Base-by-base conservation (phyloP, 2,113 vertebrate species). In the Pollimyrus isidori region DNA sequence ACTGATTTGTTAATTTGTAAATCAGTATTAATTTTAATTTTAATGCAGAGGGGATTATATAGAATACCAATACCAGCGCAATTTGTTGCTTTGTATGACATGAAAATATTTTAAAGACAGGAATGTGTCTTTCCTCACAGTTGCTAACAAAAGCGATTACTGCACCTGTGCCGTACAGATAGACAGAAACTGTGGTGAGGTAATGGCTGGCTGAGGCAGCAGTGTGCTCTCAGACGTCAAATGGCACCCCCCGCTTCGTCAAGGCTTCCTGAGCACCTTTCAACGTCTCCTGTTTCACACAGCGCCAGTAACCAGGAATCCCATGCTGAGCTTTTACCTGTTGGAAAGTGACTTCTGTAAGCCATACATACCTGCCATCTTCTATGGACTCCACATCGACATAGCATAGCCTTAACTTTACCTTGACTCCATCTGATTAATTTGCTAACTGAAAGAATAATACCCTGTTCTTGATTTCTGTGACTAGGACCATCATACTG, bases 271-370 rank as follows among this genome's bases (percentile, higher is more conserved):
- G 95, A 42, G 97, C 98, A 87, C 96, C 98, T 93, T 97, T 98
- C 93, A 99, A 94, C 65, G 96, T 98, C 93, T 99, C 98, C 89
- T 94, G 96, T 93, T 99, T 99, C 93, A 99, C 98, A 92, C 98
- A 99, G 90, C 96, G 99, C 98, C 98, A 99, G 94, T 96, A 99
- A 88, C 96, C 98, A 45, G 97, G 95, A 53, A 99, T 17, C 56
- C 96, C 97, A 85, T 88, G 94, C 91, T 98, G 96, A 1, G 96
- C 97, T 0, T 97, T 96, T 88, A 98, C 97, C 98, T 99, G 95
- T 93, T 86, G 92, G 90, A 39, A 91, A 69, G 62, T 1, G 3
- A 35, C 15, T 21, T 50, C 49, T 87, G 52, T 30, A 42, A 56
- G 39, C 5, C n/a, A 30, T 13, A 53, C 26, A 30, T 17, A 5